Evolutionary conservation across 2,888 invertebrate species (phyloP).

Genomic region (Cyaniris semiargus): DNA sequence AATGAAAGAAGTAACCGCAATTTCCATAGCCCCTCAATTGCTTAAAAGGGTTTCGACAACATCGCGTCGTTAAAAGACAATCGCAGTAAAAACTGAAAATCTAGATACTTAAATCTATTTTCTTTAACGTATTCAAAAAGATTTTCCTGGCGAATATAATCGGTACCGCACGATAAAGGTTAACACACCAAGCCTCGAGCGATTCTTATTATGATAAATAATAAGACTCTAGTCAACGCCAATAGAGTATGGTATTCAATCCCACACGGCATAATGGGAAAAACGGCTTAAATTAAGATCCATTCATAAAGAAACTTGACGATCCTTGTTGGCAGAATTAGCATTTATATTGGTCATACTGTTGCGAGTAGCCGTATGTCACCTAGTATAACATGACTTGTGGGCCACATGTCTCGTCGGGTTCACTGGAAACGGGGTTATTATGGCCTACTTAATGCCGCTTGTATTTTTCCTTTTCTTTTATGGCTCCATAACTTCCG

Average conservation of each 20-base stretch:
- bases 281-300: conserved; percentile 32
- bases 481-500: conserved; percentile 25
- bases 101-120: not conserved
- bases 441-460: conserved; percentile 29
- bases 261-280: not conserved
- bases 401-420: conserved; percentile 17
- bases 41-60: not conserved
- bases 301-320: conserved; percentile 38
- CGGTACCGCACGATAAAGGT: not conserved
- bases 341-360: conserved; percentile 68
- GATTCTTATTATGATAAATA: conserved; percentile 6
- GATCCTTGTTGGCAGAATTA: conserved; percentile 51
- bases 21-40: not conserved
- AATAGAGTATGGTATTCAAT: not conserved
- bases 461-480: conserved; percentile 28
- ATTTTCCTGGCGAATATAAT: not conserved
- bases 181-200: not conserved
- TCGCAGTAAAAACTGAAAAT: not conserved
- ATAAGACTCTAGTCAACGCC: not conserved
- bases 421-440: conserved; percentile 8
- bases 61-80: not conserved
- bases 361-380: conserved; percentile 49
- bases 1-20: not conserved
- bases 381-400: conserved; percentile 42
- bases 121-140: not conserved